A percentile compares a stretch with the other conserved stretches of the same genome.
Conservation (phyloP, 2,113 vertebrate species). For the Helogale parvula region DNA sequence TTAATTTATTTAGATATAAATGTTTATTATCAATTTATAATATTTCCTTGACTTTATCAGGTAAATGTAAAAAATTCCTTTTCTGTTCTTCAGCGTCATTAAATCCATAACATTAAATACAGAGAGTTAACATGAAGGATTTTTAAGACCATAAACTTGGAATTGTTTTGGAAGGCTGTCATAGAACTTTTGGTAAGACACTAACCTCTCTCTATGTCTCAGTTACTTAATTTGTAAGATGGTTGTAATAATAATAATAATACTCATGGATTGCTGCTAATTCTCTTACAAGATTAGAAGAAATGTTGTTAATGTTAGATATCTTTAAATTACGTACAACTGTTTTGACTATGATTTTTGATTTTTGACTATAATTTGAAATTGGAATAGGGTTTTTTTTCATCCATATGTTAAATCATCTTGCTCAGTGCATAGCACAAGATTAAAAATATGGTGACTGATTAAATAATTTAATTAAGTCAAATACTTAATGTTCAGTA, state of each 20-base stretch:
- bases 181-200: background rate
- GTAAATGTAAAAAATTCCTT: background rate
- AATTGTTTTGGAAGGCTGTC: background rate
- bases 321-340: background rate
- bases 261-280: background rate
- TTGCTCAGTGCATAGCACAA: background rate
- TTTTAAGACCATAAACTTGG: background rate
- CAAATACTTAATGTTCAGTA: background rate
- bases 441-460: background rate
- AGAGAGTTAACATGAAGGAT: background rate
- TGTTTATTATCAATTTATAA: background rate
- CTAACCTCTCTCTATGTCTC: background rate
- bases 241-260: background rate
- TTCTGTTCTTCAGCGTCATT: background rate
- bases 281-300: background rate
- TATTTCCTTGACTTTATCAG: background rate
- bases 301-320: background rate
- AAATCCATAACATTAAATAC: background rate
- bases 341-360: background rate
- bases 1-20: background rate
- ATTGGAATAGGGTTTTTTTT: background rate
- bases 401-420: background rate
- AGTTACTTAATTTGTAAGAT: constrained; percentile 19
- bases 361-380: background rate
- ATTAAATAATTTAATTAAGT: background rate